A percentile compares a stretch with the other conserved stretches of the same genome.
phyloP scores from a whole-genome alignment of 2,113 vertebrate species.

The Fulica atra region DNA sequence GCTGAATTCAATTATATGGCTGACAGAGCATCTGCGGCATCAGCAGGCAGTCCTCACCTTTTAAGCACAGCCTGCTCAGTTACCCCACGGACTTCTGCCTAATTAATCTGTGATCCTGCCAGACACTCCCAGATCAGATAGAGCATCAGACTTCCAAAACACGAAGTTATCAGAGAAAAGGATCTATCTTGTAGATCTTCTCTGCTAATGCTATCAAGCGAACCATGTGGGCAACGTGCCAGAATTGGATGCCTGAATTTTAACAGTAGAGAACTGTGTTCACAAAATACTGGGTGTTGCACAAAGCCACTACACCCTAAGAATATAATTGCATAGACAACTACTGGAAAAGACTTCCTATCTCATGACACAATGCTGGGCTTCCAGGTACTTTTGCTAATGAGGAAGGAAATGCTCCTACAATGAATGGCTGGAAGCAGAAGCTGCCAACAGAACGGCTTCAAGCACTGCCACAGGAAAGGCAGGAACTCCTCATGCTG shows the following conservation, averaged over 20 bases:
- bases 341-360: slow-evolving; percentile 45
- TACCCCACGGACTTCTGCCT: neutral
- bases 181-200: slow-evolving; percentile 39
- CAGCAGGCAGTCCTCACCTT: slow-evolving; percentile 27
- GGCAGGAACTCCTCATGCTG: neutral
- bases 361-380: slow-evolving; percentile 51
- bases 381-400: slow-evolving; percentile 34
- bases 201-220: neutral
- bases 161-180: slow-evolving; percentile 21
- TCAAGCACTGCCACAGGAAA: slow-evolving; percentile 39
- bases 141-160: neutral
- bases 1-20: neutral
- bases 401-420: slow-evolving; percentile 12
- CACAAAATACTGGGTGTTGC: neutral
- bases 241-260: neutral
- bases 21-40: slow-evolving; percentile 27
- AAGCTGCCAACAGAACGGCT: slow-evolving; percentile 24
- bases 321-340: neutral
- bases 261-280: neutral
- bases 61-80: neutral
- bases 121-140: slow-evolving; percentile 44
- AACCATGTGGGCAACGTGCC: neutral
- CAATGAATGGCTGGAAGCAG: slow-evolving; percentile 55
- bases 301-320: neutral
- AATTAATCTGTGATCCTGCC: neutral